Percentiles rank a stretch among this genome's conserved stretches.
These are phyloP conservation scores for Microtus montanus DNA, from an alignment of 2,113 vertebrate genomes.

Conservation along the genomic window DNA sequence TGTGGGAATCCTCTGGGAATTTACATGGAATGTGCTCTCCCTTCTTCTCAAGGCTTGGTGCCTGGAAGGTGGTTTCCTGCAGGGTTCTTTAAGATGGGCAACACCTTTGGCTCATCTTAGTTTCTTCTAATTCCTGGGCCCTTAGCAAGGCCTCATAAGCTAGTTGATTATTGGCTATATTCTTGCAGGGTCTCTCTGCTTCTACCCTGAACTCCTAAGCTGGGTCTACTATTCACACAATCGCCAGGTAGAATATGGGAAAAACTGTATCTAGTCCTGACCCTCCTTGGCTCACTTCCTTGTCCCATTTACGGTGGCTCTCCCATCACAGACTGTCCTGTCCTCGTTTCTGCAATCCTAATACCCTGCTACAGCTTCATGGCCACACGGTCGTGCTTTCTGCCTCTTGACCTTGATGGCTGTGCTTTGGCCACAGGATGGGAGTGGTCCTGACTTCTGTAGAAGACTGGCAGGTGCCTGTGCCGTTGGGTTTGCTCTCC, in stretches of 20 bases:
- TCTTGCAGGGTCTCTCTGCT: background rate
- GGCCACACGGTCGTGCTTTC: rapidly evolving
- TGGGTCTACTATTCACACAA: background rate
- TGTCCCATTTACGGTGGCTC: rapidly evolving
- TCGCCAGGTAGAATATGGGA: background rate
- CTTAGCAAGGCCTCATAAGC: background rate
- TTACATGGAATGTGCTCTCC: rapidly evolving
- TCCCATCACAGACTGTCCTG: rapidly evolving
- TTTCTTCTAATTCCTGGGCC: background rate
- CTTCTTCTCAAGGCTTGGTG: background rate
- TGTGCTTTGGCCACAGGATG: background rate
- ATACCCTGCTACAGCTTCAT: background rate
- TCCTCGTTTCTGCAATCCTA: background rate
- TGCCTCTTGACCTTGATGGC: background rate
- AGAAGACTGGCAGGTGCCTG: background rate
- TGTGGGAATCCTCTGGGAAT: rapidly evolving
- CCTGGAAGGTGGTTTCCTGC: background rate
- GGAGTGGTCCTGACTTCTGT: background rate
- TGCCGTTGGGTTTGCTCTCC: rapidly evolving
- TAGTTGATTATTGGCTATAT: background rate
- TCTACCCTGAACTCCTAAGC: background rate
- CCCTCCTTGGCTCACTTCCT: background rate
- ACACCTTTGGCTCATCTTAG: background rate
- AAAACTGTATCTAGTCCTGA: background rate
- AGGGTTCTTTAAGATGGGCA: background rate